Percentiles rank a stretch among this genome's conserved stretches.
Evolutionary conservation across 2,888 invertebrate species (phyloP).

Genomic region (Coecobrya sp.): DNA sequence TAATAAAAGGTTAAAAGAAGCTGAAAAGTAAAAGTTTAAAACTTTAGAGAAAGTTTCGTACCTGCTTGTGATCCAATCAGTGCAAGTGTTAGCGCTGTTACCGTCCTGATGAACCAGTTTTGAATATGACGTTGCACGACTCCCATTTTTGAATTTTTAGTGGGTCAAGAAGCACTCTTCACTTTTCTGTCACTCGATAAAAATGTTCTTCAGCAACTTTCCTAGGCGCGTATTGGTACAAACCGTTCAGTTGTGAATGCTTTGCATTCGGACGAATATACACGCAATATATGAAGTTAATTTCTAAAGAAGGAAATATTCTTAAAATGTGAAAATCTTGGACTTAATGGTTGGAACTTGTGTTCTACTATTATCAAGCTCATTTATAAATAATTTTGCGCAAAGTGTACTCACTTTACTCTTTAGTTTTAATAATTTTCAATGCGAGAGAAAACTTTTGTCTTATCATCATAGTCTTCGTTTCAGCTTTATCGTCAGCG

Average conservation of each 20-base stretch:
- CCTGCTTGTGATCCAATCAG: constrained; percentile 75
- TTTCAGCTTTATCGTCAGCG: not conserved
- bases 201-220: not conserved
- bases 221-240: not conserved
- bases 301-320: too few relatives aligned
- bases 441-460: constrained; percentile 28
- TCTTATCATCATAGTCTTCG: constrained; percentile 12
- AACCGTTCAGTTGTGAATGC: not conserved
- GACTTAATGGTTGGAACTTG: too few relatives aligned
- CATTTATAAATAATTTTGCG: too few relatives aligned
- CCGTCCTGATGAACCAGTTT: constrained; percentile 47
- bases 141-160: constrained; percentile 63
- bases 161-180: constrained; percentile 37
- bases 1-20: constrained; percentile 1
- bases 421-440: constrained; percentile 31
- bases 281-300: not conserved
- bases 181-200: not conserved
- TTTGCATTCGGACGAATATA: not conserved
- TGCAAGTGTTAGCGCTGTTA: constrained; percentile 50
- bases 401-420: not conserved
- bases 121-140: constrained; percentile 18
- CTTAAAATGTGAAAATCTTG: too few relatives aligned
- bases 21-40: not conserved
- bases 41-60: constrained; percentile 18
- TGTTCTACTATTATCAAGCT: too few relatives aligned